Base-by-base conservation (phyloP, 2,888 invertebrate species). In the Macrophya alboannulata region DNA sequence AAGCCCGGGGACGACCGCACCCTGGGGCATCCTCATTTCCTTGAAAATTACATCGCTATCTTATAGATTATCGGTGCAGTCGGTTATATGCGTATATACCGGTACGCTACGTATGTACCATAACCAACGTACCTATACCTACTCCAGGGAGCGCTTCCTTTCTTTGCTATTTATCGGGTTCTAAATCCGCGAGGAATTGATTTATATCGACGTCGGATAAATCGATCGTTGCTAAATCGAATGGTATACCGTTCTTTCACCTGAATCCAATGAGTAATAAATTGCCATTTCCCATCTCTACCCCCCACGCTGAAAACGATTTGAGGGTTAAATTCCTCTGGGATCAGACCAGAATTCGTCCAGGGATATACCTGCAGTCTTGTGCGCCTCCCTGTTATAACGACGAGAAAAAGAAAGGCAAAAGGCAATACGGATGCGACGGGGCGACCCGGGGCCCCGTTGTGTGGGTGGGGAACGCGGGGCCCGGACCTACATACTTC, bases 401-500 rank as follows among this genome's bases (percentile, higher is more conserved):
- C 9, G 1, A 17, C 83, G 48, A 15, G n/a, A 83, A 65, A 83
- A 71, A 31, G 83, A 83, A 5, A 68, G 15, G 9, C 48, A 31
- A 48, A 48, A 83, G 21, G 45, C 17, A 68, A 68, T 83, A 83
- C 83, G 83, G 83, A 83, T 83, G 68, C 83, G 83, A 68, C 83
- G 81, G 62, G 40, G 43, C 81, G 72, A 74, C 72, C 72, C 62
- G 62, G 59, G 43, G 59, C 43, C n/a, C 59, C 62, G 59, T 81
- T 45, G 81, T 81, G 81, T 81, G 81, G 81, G 81, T 81, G 77
- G 48, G 77, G 77, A 51, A 15, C 45, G 55, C 15, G 77, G 77
- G 51, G 62, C 81, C 68, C 82, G 83, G 83, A 83, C 83, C 83
- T 83, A 83, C 83, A 68, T 68, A 71, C 83, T 83, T 83, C 68